Conservation (phyloP, 2,888 invertebrate species). For the Phaonia tiefii region DNA sequence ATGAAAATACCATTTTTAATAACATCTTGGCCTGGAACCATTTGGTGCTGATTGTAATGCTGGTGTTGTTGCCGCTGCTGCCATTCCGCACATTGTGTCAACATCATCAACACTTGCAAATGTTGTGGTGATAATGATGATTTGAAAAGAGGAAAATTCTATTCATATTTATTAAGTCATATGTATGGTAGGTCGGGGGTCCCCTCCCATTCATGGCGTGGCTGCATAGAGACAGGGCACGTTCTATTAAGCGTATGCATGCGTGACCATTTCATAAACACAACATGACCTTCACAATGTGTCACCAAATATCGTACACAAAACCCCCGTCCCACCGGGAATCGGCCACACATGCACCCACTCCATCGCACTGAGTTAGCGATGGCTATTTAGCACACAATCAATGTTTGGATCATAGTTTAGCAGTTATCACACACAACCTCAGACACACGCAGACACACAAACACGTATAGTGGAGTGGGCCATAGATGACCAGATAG, state of each 20-base stretch:
- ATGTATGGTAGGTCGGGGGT: conserved; percentile 12
- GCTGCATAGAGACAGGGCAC: conserved; percentile 49
- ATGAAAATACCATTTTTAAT: conserved; percentile 43
- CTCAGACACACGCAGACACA: background rate
- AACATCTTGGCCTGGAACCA: conserved; percentile 40
- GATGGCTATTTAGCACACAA: conserved; percentile 38
- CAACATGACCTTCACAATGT: conserved; percentile 59
- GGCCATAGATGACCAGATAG: background rate
- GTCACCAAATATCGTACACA: conserved; percentile 32
- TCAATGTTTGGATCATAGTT: conserved; percentile 50
- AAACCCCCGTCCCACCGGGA: conserved; percentile 16
- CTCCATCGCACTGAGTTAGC: background rate
- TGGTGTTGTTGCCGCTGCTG: background rate
- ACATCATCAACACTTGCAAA: conserved; percentile 52
- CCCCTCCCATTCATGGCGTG: background rate
- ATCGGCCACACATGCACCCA: background rate
- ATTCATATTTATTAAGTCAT: conserved; percentile 55
- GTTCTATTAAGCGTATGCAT: conserved; percentile 58
- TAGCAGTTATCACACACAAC: conserved; percentile 38
- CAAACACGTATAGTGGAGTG: background rate
- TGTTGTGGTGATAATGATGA: conserved; percentile 29
- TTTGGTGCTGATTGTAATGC: background rate
- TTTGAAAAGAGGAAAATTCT: conserved; percentile 47
- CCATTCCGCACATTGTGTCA: conserved; percentile 30
- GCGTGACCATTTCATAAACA: conserved; percentile 61